Evolutionary conservation across 2,113 vertebrate genomes (phyloP).

Genomic region (Rhynchomys soricoides): DNA sequence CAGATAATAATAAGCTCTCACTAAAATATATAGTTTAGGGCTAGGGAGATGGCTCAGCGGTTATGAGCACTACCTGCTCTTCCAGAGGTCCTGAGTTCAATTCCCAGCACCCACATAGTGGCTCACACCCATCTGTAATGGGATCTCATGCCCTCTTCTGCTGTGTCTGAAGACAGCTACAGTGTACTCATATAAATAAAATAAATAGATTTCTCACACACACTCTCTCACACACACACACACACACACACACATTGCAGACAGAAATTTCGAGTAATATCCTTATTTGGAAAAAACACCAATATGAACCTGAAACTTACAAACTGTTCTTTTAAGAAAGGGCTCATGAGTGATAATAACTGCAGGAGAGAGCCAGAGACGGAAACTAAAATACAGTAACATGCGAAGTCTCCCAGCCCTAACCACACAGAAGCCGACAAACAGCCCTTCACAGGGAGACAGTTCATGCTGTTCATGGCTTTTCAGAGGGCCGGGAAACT

Average conservation of each 20-base stretch:
- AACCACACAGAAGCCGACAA: neutral
- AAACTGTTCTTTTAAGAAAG: neutral
- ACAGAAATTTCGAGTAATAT: conserved; percentile 15
- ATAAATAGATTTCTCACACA: no score
- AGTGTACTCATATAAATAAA: no score
- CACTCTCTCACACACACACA: no score
- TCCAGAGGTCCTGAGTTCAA: no score
- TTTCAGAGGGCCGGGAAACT: conserved; percentile 39
- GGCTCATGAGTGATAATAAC: neutral
- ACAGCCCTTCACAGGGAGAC: neutral
- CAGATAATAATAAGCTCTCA: conserved; percentile 23
- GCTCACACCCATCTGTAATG: no score
- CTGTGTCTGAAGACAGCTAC: no score
- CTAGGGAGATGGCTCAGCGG: no score
- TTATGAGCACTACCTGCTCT: no score
- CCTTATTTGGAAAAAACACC: neutral
- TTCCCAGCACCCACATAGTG: no score
- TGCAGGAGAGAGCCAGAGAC: neutral
- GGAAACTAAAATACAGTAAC: neutral
- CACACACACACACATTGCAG: no score
- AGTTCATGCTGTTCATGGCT: neutral
- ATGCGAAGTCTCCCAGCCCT: neutral
- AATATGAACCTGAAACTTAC: neutral
- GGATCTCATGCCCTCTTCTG: no score
- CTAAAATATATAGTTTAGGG: neutral